phyloP scores from a whole-genome alignment of 2,888 invertebrate species.

The Troides aeacus region DNA sequence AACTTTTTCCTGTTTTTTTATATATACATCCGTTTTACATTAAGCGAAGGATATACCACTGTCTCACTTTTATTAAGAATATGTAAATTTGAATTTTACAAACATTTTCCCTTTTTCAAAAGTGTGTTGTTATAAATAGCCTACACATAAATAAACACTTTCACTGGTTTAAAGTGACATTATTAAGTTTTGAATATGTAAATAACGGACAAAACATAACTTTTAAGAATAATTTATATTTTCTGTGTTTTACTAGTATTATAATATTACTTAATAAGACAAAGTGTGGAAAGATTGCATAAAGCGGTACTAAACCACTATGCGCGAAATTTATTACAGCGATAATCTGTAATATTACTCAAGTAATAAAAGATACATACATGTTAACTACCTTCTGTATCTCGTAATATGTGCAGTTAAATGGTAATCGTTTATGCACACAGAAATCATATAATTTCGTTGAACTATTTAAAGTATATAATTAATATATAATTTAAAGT shows the following conservation, averaged over 20 bases:
- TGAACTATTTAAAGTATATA: not conserved
- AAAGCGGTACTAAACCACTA: constrained; percentile 40
- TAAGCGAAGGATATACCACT: too few relatives aligned
- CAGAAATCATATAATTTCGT: not conserved
- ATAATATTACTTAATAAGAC: constrained; percentile 14
- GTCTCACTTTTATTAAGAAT: too few relatives aligned
- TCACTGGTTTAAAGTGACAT: not conserved
- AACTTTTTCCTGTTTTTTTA: too few relatives aligned
- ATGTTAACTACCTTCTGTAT: constrained; percentile 55
- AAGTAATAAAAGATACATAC: constrained; percentile 65
- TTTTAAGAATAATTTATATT: too few relatives aligned
- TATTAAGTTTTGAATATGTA: not conserved
- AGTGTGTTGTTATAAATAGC: not conserved
- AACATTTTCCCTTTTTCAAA: not conserved
- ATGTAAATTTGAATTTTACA: not conserved
- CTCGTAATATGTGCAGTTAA: constrained; percentile 40
- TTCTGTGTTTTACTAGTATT: not conserved
- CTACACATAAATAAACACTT: not conserved
- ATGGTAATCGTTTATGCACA: constrained; percentile 11
- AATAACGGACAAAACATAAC: not conserved
- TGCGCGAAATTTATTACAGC: constrained; percentile 44
- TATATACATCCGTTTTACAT: too few relatives aligned
- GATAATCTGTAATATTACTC: constrained; percentile 70
- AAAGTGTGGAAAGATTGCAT: constrained; percentile 30
- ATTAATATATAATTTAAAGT: not conserved